Percentiles rank a stretch among this genome's conserved stretches.
Conservation (phyloP, 2,113 vertebrate species). For the Picathartes gymnocephalus region DNA sequence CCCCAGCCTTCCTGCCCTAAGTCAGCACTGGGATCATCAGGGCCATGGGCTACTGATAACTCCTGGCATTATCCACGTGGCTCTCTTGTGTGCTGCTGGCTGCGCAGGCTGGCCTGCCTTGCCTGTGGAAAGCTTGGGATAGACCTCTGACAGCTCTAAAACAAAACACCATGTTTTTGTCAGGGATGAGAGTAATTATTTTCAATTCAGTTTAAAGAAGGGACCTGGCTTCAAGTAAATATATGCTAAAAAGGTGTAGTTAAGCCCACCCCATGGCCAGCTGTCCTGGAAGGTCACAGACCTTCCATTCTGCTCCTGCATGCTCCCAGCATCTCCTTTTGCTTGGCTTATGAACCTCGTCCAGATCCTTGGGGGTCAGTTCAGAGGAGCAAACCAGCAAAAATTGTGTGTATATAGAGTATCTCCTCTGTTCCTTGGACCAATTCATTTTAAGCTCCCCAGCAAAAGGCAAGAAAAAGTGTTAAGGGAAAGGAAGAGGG, state of each 20-base stretch:
- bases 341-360: not conserved
- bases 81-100: not conserved
- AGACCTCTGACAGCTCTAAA: not conserved
- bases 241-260: not conserved
- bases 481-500: not conserved
- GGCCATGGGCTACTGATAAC: rapidly evolving
- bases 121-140: not conserved
- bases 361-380: rapidly evolving
- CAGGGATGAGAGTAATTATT: not conserved
- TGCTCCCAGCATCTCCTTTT: not conserved
- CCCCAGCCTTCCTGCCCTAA: not conserved
- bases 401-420: not conserved
- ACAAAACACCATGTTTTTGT: not conserved
- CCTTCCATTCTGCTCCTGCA: not conserved
- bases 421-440: not conserved
- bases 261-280: not conserved
- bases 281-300: not conserved
- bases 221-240: not conserved
- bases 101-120: not conserved
- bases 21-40: not conserved
- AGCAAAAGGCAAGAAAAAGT: not conserved
- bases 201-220: not conserved
- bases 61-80: not conserved
- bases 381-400: not conserved
- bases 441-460: not conserved